Evolutionary conservation across 2,797 vertebrate genomes (phyloP), one percentile per base, ranked within the genome.

Genomic region (Pseudochirops cupreus): DNA sequence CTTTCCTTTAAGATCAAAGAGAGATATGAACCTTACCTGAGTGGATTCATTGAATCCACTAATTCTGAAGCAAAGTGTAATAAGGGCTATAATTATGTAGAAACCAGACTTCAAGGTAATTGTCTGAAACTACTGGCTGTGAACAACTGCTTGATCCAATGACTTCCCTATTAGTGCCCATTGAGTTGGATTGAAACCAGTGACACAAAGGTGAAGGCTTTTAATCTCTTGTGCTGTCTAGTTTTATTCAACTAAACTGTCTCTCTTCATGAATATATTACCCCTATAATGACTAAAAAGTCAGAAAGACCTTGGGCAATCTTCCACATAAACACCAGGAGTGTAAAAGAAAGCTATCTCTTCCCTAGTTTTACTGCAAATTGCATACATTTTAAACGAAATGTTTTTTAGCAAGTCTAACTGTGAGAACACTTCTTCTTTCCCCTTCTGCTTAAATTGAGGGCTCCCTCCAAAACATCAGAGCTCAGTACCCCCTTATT

Each of bases 171-270:
- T 67, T 39, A 93, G 53, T 29, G 39, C 33, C 54, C n/a, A 87
- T 18, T 93, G n/a, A 93, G 56, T 33, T 26, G 33, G 24, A 82
- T 55, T 82, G 59, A 82, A 52, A 29, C 26, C 62, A 74, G 31
- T 53, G 56, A 56, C 33, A 93, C 1, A 55, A 82, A 82, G 67
- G 54, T 92, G 55, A 82, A 92, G 53, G 21, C 14, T 92, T 92
- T 54, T n/a, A 39, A 13, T 67, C n/a, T 7, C 14, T 14, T 93
- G 53, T 46, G 7, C n/a, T 87, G 56, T 87, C 74, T 87, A 87
- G 39, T 87, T 93, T 93, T 93, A 87, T 21, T 82, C 56, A 93
- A 55, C 16, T 56, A 93, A 56, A 55, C 10, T 74, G 62, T 92
- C 92, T 92, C 50, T 82, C n/a, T 29, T 29, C 39, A 13, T 29